Percentiles rank a stretch among this genome's conserved stretches.
phyloP scores from a whole-genome alignment of 1,140 invertebrate species.

The Aphelinus certus region DNA sequence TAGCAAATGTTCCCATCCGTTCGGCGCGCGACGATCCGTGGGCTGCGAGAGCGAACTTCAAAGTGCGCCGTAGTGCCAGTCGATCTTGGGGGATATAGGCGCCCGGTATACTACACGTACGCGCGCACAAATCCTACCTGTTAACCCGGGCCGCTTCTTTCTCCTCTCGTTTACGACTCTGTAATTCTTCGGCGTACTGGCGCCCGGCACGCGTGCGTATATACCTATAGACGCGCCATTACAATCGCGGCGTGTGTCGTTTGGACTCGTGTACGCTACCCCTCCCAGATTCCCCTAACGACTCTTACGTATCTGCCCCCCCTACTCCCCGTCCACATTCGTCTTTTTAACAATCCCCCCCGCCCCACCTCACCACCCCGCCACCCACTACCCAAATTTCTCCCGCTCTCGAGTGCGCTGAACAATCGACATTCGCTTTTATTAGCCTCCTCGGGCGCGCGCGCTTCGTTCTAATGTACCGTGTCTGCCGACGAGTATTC shows the following conservation, averaged over 20 bases:
- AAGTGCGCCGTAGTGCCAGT: too few relatives aligned
- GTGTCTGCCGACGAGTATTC: too few relatives aligned
- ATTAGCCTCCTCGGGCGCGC: background rate
- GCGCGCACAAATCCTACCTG: background rate
- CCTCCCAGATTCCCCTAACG: slow-evolving; percentile 27
- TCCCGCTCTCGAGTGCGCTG: background rate
- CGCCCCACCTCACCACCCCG: too few relatives aligned
- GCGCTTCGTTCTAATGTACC: too few relatives aligned
- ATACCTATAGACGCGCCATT: background rate
- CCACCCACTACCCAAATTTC: slow-evolving; percentile 13
- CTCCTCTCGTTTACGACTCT: slow-evolving; percentile 1
- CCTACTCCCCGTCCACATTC: background rate
- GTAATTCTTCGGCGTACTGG: slow-evolving; percentile 22
- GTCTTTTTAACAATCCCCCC: slow-evolving; percentile 6
- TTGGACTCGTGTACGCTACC: slow-evolving; percentile 14
- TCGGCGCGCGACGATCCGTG: too few relatives aligned
- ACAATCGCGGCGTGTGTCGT: slow-evolving; percentile 18
- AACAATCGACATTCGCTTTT: background rate
- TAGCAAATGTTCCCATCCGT: too few relatives aligned
- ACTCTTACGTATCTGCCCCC: slow-evolving; percentile 31
- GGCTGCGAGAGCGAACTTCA: too few relatives aligned
- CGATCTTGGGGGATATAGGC: too few relatives aligned
- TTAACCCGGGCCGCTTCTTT: background rate
- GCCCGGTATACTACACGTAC: too few relatives aligned
- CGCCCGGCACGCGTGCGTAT: background rate